These are phyloP conservation scores for Circaetus cinerascens DNA, from an alignment of 2,113 vertebrate genomes.

Conservation along the genomic window DNA sequence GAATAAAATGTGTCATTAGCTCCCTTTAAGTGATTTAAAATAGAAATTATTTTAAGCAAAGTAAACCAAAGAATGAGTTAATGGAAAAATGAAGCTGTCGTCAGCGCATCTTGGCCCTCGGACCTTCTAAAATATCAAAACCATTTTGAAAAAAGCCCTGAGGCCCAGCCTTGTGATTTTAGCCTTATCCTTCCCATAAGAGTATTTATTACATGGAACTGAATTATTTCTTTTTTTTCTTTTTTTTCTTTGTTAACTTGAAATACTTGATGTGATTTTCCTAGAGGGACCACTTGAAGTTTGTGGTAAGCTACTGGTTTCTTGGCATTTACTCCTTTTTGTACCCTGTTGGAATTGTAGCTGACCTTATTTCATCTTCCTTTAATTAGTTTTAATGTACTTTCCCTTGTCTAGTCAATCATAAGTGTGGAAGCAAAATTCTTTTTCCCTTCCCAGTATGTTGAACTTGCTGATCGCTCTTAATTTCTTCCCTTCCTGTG, in stretches of 20 bases:
- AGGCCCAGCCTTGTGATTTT: background rate
- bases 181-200: background rate
- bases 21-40: background rate
- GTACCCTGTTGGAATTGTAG: background rate
- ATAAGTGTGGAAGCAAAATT: background rate
- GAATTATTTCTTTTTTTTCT: background rate
- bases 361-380: background rate
- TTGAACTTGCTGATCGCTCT: background rate
- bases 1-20: background rate
- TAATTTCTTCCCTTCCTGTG: background rate
- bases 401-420: background rate
- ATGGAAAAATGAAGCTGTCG: background rate
- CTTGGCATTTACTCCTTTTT: background rate
- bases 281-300: conserved; percentile 32
- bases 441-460: background rate
- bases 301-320: conserved; percentile 36
- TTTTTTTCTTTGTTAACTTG: background rate
- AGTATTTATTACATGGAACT: background rate
- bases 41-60: background rate
- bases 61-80: background rate
- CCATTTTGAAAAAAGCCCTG: background rate
- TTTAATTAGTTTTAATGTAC: background rate
- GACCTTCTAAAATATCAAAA: background rate
- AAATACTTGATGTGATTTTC: conserved; percentile 33
- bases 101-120: background rate